Base-by-base conservation (phyloP, 2,888 invertebrate species). In the Euclidia mi region DNA sequence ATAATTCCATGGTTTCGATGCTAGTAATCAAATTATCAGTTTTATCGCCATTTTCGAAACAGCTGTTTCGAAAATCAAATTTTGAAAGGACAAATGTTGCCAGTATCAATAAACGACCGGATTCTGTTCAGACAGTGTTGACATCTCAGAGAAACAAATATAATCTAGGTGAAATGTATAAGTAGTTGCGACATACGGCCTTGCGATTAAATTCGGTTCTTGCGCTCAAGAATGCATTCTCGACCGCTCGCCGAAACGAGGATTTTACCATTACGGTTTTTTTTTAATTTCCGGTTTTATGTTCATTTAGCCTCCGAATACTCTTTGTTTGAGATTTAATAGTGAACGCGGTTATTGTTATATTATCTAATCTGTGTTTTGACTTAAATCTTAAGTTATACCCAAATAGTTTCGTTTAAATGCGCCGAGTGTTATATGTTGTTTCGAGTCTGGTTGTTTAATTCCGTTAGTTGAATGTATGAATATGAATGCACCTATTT, bases 201-300 rank as follows among this genome's bases (percentile, higher is more conserved):
- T 80, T 80, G 81, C 72, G 57, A 71, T 58, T 57, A 71, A 74
- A 74, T 78, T 68, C 71, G 76, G 65, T 60, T 68, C 64, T 58
- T 44, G 68, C 51, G 63, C 68, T 66, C 64, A 56, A 45, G 48
- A 62, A 49, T 62, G 56, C 71, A 65, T 40, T 69, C 69, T 56
- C 14, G 45, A 45, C 4, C 14, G 28, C 38, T 11, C 28, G 38
- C 15, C 41, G 47, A 58, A 49, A 50, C 34, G 7, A 25, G 14
- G 4, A 18, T 43, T 43, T 49, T 28, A 31, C 14, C 10, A 14
- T 34, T 7, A 32, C 1, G 32, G 11, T 32, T 14, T 34, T 34
- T 6, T 29, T 15, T 42, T 42, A 25, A 25, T 41, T 25, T 15
- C 25, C 12, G 25, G 4, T n/a, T 31, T 14, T n/a, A 31, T 29